Conservation (phyloP, 2,113 vertebrate species). For the Phalacrocorax brasilianus region DNA sequence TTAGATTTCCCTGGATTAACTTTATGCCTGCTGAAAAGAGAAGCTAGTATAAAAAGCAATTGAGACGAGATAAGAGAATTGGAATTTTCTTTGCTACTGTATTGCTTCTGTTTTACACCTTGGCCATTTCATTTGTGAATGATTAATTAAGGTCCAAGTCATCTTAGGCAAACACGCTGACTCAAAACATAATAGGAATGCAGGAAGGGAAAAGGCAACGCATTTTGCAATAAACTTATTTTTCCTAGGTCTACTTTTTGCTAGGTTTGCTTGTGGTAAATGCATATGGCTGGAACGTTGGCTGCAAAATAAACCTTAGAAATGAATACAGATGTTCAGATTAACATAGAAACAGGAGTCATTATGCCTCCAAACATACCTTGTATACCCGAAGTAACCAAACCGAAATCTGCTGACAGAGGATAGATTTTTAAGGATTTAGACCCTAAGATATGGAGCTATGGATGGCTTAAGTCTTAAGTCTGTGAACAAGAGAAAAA, state of each 20-base stretch:
- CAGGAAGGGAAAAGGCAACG: not conserved
- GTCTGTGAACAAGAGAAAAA: not conserved
- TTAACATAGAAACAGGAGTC: not conserved
- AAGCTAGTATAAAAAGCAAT: not conserved
- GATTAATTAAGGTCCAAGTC: not conserved
- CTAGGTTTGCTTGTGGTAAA: not conserved
- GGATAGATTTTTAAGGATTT: not conserved
- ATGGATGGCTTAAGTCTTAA: not conserved
- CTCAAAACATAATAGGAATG: not conserved
- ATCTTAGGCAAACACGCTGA: not conserved
- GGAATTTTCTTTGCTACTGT: not conserved
- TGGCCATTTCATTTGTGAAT: not conserved
- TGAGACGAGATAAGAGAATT: not conserved
- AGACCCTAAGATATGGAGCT: not conserved
- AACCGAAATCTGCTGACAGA: not conserved
- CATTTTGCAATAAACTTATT: not conserved
- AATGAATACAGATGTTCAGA: not conserved
- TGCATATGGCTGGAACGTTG: not conserved
- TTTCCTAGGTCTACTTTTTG: not conserved
- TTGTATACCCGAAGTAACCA: not conserved
- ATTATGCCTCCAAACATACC: not conserved
- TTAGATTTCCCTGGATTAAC: not conserved
- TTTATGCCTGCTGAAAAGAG: not conserved
- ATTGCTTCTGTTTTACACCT: slow-evolving; percentile 15
- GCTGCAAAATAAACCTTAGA: not conserved